Percentiles rank a stretch among this genome's conserved stretches.
Conservation (phyloP, 2,888 invertebrate species). For the Entomobrya multifasciata region DNA sequence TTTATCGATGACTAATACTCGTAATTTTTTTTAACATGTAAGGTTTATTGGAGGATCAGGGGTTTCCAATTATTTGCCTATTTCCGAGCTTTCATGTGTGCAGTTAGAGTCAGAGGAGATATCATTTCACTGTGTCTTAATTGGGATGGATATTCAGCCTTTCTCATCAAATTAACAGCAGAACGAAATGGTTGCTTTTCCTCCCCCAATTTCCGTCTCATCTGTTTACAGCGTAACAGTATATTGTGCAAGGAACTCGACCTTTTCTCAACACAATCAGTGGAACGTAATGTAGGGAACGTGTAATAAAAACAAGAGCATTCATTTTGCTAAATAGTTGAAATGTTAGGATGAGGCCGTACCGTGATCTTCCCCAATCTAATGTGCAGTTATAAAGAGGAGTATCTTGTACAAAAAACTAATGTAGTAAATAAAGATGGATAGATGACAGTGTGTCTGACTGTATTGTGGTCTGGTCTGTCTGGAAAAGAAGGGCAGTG, state of each 20-base stretch:
- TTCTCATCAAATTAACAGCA: constrained; percentile 27
- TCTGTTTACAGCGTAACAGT: no score
- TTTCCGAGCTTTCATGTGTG: constrained; percentile 14
- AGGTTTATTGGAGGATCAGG: no score
- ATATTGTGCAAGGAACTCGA: no score
- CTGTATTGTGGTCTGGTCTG: no score
- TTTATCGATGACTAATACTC: not conserved
- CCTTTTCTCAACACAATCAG: no score
- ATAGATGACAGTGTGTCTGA: no score
- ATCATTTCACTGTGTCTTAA: not conserved
- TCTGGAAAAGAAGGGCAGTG: constrained; percentile 13
- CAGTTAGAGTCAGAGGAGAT: not conserved
- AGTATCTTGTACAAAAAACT: not conserved
- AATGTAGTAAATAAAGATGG: not conserved
- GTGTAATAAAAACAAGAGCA: constrained; percentile 10
- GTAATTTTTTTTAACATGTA: no score
- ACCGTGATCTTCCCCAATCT: constrained; percentile 31
- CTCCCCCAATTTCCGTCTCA: constrained; percentile 14
- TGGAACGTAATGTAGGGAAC: no score
- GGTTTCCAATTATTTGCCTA: constrained; percentile 24
- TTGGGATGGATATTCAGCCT: constrained; percentile 21
- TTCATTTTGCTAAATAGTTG: not conserved
- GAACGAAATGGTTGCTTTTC: constrained; percentile 4
- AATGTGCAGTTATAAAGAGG: constrained; percentile 17
- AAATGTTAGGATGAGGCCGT: not conserved